Conservation (phyloP, 53 echinoderm and acorn worm genomes). For the Henricia sp. region DNA sequence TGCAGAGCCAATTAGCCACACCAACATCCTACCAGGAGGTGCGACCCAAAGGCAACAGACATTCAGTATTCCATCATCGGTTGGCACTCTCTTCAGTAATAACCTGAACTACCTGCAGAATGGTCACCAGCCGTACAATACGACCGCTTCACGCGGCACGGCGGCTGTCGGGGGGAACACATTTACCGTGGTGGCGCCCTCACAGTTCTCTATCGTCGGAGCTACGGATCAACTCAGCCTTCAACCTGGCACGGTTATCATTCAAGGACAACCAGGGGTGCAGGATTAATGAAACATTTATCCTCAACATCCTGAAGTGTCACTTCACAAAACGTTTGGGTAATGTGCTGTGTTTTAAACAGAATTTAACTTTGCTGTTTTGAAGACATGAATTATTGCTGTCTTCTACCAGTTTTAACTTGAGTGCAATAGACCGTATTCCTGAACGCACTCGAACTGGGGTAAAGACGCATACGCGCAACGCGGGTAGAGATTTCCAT, state of each 20-base stretch:
- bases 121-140: conserved; percentile 23
- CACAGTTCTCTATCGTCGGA: conserved; percentile 56
- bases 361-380: neutral
- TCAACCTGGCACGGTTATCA: conserved; percentile 70
- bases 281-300: conserved; percentile 5
- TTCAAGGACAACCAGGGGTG: conserved; percentile 50
- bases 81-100: conserved; percentile 59
- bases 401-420: neutral
- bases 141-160: neutral
- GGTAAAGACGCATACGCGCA: neutral
- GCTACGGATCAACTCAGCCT: conserved; percentile 59
- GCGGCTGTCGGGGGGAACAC: neutral
- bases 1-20: conserved; percentile 95
- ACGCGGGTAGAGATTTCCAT: no score
- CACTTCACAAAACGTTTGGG: no score
- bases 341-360: neutral
- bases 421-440: neutral
- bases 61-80: conserved; percentile 80
- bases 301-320: neutral
- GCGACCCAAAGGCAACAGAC: conserved; percentile 88
- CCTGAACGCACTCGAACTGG: neutral
- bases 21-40: conserved; percentile 87
- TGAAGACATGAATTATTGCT: neutral
- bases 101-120: conserved; percentile 43
- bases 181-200: conserved; percentile 43